These are phyloP conservation scores for Quadriops clusia DNA, from an alignment of 2,888 invertebrate species.

Conservation along the genomic window DNA sequence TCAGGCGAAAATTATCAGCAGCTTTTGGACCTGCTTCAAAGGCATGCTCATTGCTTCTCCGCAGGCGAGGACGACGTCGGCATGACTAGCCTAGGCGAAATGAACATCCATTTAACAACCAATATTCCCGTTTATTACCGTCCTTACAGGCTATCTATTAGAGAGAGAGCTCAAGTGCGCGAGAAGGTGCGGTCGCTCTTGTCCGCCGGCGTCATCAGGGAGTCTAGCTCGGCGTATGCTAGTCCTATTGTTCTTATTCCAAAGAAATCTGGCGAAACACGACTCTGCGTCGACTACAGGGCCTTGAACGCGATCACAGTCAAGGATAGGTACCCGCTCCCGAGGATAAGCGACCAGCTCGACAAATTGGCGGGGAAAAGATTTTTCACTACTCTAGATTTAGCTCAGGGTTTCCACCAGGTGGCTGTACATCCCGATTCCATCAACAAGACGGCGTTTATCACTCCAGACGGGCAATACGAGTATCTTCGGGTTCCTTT, in stretches of 20 bases:
- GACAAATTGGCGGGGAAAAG: conserved; percentile 18
- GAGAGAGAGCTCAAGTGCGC: conserved; percentile 15
- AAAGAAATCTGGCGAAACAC: conserved; percentile 18
- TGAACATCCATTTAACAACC: conserved; percentile 18
- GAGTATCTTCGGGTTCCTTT: conserved; percentile 27
- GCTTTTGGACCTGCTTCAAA: conserved; percentile 1
- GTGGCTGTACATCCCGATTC: not conserved
- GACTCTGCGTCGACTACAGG: conserved; percentile 24
- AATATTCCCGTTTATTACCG: conserved; percentile 20
- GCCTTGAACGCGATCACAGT: conserved; percentile 24
- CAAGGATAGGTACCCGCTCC: conserved; percentile 25
- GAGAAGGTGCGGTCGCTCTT: conserved; percentile 16
- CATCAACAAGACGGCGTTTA: conserved; percentile 22
- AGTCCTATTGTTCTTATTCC: conserved; percentile 15
- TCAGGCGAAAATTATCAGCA: not conserved
- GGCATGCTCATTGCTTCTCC: conserved; percentile 4
- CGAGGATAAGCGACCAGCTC: conserved; percentile 26
- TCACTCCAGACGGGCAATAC: conserved; percentile 26
- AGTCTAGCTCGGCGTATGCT: conserved; percentile 14
- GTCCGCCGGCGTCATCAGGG: conserved; percentile 14
- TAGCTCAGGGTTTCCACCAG: conserved; percentile 8
- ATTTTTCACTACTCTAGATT: conserved; percentile 24
- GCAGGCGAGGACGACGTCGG: conserved; percentile 7
- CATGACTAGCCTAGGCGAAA: conserved; percentile 8
- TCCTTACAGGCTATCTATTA: conserved; percentile 22